Conservation (phyloP, 2,888 invertebrate species). For the Neelides folsomi region DNA sequence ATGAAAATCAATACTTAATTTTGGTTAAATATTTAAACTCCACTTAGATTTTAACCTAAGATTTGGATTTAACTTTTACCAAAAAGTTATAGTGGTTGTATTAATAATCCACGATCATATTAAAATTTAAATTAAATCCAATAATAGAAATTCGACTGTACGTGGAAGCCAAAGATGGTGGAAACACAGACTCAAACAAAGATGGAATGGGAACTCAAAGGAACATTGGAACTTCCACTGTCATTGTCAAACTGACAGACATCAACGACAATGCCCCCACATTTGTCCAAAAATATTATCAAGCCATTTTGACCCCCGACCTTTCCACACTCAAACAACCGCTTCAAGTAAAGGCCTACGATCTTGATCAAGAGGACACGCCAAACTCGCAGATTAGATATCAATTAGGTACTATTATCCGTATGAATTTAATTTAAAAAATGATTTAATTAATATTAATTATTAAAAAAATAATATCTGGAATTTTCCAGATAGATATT, state of each 20-base stretch:
- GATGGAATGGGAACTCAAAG: slow-evolving; percentile 47
- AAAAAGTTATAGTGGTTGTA: neutral
- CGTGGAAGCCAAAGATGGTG: slow-evolving; percentile 77
- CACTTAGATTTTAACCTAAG: too few species aligned
- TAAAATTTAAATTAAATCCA: neutral
- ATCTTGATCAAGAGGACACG: slow-evolving; percentile 20
- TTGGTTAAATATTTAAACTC: neutral
- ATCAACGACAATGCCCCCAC: slow-evolving; percentile 76
- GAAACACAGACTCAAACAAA: slow-evolving; percentile 44
- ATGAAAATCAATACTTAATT: neutral
- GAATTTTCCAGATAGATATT: too few species aligned
- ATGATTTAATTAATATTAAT: too few species aligned
- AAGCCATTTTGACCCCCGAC: slow-evolving; percentile 63
- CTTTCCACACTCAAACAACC: slow-evolving; percentile 60
- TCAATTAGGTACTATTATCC: slow-evolving; percentile 12
- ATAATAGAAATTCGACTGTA: slow-evolving; percentile 53
- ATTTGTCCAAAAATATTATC: slow-evolving; percentile 65
- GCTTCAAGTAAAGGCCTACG: slow-evolving; percentile 52
- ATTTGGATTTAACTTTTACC: too few species aligned
- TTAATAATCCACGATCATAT: too few species aligned
- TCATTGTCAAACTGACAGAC: slow-evolving; percentile 56
- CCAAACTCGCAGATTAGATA: slow-evolving; percentile 24
- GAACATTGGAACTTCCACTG: slow-evolving; percentile 42
- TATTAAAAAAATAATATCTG: too few species aligned
- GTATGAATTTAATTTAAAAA: too few species aligned